Percentiles rank a stretch among this genome's conserved stretches.
phyloP scores from a whole-genome alignment of 2,888 invertebrate genomes.

The Aricia artaxerxes region DNA sequence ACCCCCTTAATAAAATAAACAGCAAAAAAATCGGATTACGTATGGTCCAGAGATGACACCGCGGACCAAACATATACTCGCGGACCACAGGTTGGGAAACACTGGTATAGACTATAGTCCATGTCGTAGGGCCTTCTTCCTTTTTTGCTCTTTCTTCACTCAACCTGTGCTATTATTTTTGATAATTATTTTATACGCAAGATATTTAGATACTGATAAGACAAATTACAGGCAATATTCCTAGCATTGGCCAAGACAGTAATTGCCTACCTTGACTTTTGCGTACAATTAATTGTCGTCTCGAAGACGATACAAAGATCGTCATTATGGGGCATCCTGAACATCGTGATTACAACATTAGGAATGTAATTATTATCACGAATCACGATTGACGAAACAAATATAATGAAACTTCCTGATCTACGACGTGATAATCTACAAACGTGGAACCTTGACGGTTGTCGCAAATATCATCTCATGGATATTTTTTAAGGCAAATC shows the following conservation, averaged over 20 bases:
- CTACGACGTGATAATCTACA: neutral
- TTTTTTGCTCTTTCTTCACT: no score
- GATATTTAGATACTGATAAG: neutral
- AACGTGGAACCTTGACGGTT: constrained; percentile 1
- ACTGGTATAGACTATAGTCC: no score
- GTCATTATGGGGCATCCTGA: neutral
- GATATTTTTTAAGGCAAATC: neutral
- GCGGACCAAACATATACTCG: no score
- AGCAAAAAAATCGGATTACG: no score
- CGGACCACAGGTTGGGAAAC: no score
- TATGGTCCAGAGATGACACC: no score
- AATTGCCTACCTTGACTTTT: constrained; percentile 5
- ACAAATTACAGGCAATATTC: neutral
- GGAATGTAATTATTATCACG: neutral
- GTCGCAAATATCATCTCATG: neutral
- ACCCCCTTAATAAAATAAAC: no score
- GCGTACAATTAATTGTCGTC: neutral
- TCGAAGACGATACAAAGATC: constrained; percentile 1
- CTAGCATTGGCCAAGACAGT: neutral
- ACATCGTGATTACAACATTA: constrained; percentile 12
- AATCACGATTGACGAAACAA: neutral
- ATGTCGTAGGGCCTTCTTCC: no score
- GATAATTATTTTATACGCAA: neutral
- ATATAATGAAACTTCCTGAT: constrained; percentile 7
- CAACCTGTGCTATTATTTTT: no score